Evolutionary conservation across 2,888 invertebrate genomes (phyloP).

Genomic region (Diogma glabrata): DNA sequence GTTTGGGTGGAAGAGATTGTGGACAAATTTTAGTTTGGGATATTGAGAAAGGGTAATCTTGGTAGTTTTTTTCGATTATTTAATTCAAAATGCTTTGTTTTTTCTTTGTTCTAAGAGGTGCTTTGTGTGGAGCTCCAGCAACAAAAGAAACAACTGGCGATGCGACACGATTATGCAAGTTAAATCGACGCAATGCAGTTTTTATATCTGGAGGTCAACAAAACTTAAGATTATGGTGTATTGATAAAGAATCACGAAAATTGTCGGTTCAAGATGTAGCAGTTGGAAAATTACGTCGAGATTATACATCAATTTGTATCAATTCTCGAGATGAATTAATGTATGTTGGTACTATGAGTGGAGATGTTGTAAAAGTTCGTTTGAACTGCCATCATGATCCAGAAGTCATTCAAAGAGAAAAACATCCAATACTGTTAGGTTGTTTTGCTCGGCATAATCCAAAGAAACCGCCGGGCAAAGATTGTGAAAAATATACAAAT

Average conservation of each 20-base stretch:
- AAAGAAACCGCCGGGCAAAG: constrained; percentile 31
- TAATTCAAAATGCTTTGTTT: too few species aligned
- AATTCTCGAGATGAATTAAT: constrained; percentile 58
- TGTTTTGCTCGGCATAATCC: constrained; percentile 38
- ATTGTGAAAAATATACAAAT: constrained; percentile 33
- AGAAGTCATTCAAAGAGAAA: constrained; percentile 22
- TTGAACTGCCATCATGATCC: constrained; percentile 48
- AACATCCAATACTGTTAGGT: constrained; percentile 38
- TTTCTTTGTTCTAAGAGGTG: too few species aligned
- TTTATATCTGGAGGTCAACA: constrained; percentile 66
- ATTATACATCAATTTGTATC: constrained; percentile 60
- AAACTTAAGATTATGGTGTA: constrained; percentile 64
- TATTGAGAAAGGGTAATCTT: constrained; percentile 47
- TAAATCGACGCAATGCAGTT: constrained; percentile 46
- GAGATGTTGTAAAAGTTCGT: constrained; percentile 39
- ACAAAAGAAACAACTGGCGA: constrained; percentile 61
- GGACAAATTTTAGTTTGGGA: constrained; percentile 81
- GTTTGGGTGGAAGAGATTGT: constrained; percentile 83
- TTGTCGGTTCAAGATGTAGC: constrained; percentile 61
- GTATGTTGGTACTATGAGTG: constrained; percentile 83
- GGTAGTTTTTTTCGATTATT: too few species aligned
- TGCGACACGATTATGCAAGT: constrained; percentile 45
- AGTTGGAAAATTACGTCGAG: constrained; percentile 66
- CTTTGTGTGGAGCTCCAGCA: constrained; percentile 49
- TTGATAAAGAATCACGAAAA: constrained; percentile 54